Percentiles rank a stretch among this genome's conserved stretches.
phyloP scores from a whole-genome alignment of 2,797 vertebrate species.

The Mus minutoides region DNA sequence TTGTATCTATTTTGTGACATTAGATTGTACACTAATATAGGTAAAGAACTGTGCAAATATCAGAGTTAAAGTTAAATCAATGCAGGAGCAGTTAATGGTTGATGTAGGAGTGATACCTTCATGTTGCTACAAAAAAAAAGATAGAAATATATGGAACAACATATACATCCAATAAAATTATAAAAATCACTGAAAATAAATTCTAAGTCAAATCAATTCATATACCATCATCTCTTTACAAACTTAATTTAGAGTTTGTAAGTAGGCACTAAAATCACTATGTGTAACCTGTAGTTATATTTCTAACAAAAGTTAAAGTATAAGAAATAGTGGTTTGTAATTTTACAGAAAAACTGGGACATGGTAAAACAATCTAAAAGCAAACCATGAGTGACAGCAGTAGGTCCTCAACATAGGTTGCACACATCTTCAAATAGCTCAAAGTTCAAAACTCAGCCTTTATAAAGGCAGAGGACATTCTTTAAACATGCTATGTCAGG shows the following conservation, averaged over 20 bases:
- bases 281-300: not conserved
- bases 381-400: not conserved
- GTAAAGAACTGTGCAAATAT: not conserved
- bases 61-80: not conserved
- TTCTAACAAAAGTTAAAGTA: not conserved
- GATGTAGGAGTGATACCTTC: not conserved
- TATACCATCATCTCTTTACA: not conserved
- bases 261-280: not conserved
- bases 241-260: not conserved
- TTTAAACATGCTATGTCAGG: not conserved
- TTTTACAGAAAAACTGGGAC: not conserved
- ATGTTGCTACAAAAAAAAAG: not conserved
- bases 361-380: not conserved
- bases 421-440: not conserved
- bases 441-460: not conserved
- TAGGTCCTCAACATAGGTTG: not conserved
- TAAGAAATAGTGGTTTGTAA: not conserved
- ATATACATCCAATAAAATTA: not conserved
- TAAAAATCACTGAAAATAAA: slow-evolving; percentile 30
- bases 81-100: not conserved
- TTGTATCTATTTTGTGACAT: not conserved
- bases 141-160: not conserved
- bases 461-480: not conserved
- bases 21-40: not conserved
- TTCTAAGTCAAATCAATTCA: not conserved